Conservation (phyloP, 2,113 vertebrate species). For the Leptobrachium leishanense region DNA sequence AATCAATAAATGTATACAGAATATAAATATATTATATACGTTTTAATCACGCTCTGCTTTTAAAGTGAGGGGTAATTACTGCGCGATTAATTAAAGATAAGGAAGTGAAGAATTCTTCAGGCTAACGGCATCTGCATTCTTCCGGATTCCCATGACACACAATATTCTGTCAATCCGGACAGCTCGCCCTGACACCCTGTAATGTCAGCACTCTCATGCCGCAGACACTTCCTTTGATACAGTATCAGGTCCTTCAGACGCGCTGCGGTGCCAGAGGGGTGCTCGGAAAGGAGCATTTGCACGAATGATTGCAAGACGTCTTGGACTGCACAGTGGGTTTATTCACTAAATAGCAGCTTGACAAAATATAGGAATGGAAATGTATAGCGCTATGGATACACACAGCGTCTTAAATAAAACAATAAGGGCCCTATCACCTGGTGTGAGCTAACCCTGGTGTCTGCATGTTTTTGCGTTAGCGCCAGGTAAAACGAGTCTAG, state of each 20-base stretch:
- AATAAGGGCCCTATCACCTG: no score
- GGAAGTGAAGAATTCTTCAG: conserved; percentile 10
- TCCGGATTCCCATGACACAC: conserved; percentile 21
- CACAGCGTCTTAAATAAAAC: no score
- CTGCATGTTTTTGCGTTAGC: no score
- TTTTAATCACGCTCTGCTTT: background rate
- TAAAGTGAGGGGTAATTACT: background rate
- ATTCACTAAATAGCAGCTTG: no score
- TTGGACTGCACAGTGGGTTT: no score
- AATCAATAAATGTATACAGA: no score
- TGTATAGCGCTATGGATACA: no score
- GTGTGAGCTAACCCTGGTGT: no score
- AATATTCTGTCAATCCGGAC: conserved; percentile 34
- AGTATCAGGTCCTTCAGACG: conserved; percentile 39
- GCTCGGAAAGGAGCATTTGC: conserved; percentile 2
- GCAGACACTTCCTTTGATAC: conserved; percentile 43
- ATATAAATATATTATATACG: no score
- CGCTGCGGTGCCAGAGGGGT: conserved; percentile 25
- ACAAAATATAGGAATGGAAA: no score
- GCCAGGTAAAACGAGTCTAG: no score
- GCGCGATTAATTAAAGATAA: conserved; percentile 22
- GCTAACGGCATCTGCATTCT: conserved; percentile 23
- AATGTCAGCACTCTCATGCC: conserved; percentile 39
- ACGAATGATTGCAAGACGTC: conserved; percentile 8
- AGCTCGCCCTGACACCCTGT: conserved; percentile 40